Percentiles rank a stretch among this genome's conserved stretches.
Evolutionary conservation across 2,888 invertebrate genomes (phyloP).

Genomic region (Pyralis farinalis): DNA sequence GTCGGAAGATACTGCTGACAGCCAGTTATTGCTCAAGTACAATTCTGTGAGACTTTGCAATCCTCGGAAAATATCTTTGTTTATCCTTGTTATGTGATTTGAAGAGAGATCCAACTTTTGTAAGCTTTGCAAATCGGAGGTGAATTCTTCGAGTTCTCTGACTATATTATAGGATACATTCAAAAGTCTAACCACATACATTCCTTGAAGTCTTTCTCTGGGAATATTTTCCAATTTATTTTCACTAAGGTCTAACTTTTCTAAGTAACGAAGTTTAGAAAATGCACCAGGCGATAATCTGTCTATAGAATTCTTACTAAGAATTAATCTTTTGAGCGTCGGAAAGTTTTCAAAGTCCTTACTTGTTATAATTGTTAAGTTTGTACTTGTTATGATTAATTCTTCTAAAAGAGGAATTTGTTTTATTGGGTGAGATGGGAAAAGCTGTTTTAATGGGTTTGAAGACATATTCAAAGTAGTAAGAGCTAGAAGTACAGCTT

Average conservation of each 20-base stretch:
- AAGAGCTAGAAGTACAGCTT: constrained; percentile 86
- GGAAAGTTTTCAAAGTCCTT: constrained; percentile 93
- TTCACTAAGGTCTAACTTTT: constrained; percentile 89
- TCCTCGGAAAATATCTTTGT: constrained; percentile 88
- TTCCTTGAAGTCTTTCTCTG: constrained; percentile 90
- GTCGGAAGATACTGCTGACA: constrained; percentile 88
- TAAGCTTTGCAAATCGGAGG: constrained; percentile 87
- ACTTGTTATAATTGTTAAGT: constrained; percentile 90
- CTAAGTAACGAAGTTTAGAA: constrained; percentile 86
- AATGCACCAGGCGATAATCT: constrained; percentile 93
- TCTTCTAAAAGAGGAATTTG: constrained; percentile 90
- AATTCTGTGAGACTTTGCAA: constrained; percentile 89
- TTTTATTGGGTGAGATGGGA: constrained; percentile 85
- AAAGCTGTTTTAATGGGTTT: constrained; percentile 89
- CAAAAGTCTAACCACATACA: constrained; percentile 86
- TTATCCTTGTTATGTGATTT: constrained; percentile 90
- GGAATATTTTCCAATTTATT: constrained; percentile 92
- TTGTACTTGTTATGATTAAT: constrained; percentile 89
- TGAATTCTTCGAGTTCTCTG: constrained; percentile 90
- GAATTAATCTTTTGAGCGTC: constrained; percentile 86
- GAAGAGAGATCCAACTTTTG: constrained; percentile 91
- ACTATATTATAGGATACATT: constrained; percentile 93
- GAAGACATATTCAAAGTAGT: constrained; percentile 90
- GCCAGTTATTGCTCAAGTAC: constrained; percentile 90
- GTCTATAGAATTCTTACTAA: constrained; percentile 87